Percentiles rank a stretch among this genome's conserved stretches.
These are phyloP conservation scores for Nyctalus aviator DNA, from an alignment of 2,797 vertebrate genomes.

Conservation along the genomic window DNA sequence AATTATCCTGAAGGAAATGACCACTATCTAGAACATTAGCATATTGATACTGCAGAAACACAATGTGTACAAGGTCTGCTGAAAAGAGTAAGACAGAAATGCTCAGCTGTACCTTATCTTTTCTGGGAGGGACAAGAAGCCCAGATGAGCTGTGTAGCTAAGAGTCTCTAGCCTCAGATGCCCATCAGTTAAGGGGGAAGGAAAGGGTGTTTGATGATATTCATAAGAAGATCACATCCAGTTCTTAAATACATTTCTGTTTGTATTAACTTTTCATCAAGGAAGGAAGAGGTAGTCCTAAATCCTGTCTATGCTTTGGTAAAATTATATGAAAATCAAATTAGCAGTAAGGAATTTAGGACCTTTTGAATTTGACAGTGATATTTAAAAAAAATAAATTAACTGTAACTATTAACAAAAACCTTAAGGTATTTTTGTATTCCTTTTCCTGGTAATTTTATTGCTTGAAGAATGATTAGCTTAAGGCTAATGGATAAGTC, in stretches of 20 bases:
- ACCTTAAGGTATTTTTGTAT: neutral
- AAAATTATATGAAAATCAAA: conserved; percentile 13
- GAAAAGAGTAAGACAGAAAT: neutral
- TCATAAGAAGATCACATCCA: neutral
- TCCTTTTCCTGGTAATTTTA: neutral
- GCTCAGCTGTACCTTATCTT: neutral
- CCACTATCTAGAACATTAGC: conserved; percentile 32
- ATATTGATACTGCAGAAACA: conserved; percentile 36
- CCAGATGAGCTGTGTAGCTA: neutral
- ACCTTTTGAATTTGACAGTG: neutral
- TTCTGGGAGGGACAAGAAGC: fast-evolving
- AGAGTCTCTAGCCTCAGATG: neutral
- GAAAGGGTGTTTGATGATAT: neutral
- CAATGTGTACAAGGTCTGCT: neutral
- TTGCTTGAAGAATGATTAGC: neutral
- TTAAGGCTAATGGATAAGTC: neutral
- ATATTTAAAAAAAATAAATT: conserved; percentile 9
- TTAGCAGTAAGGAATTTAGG: conserved; percentile 9
- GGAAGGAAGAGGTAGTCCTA: neutral
- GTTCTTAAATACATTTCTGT: neutral
- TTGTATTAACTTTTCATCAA: conserved; percentile 39
- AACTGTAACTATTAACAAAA: conserved; percentile 34
- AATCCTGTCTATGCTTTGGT: neutral
- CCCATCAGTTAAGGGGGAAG: no score
- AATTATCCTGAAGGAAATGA: conserved; percentile 74